phyloP scores from a whole-genome alignment of 2,888 invertebrate genomes.

The Drosophila tanythrix region DNA sequence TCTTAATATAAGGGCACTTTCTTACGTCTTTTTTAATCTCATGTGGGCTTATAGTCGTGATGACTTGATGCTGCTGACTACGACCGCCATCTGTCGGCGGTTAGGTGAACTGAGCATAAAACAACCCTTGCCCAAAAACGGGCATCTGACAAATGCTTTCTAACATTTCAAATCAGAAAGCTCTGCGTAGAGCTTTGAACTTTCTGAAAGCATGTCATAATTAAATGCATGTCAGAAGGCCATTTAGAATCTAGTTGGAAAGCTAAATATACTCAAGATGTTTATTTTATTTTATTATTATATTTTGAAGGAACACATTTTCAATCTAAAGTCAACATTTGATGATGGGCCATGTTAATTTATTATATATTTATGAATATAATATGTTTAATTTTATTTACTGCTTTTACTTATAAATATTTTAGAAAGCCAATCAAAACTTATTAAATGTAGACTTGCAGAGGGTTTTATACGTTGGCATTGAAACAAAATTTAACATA shows the following conservation, averaged over 20 bases:
- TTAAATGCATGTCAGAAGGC: conserved; percentile 25
- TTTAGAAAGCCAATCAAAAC: neutral
- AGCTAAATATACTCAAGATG: neutral
- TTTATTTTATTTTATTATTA: neutral
- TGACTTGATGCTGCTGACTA: neutral
- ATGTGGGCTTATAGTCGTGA: neutral
- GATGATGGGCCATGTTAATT: neutral
- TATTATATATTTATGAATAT: neutral
- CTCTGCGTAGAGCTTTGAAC: conserved; percentile 67
- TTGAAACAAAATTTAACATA: neutral
- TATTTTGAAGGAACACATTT: neutral
- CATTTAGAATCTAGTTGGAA: conserved; percentile 33
- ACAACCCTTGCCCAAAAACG: conserved; percentile 33
- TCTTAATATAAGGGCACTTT: conserved; percentile 9
- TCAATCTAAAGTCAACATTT: neutral
- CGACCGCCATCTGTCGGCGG: conserved; percentile 64
- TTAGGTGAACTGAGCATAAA: conserved; percentile 40
- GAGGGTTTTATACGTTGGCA: neutral
- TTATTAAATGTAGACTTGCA: neutral
- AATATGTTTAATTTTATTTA: neutral
- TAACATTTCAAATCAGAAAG: conserved; percentile 77
- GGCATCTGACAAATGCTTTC: conserved; percentile 57
- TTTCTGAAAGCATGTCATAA: conserved; percentile 27
- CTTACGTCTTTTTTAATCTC: neutral
- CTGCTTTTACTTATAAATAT: neutral